Conservation (phyloP, 1,140 invertebrate genomes). For the Onthophagus taurus region DNA sequence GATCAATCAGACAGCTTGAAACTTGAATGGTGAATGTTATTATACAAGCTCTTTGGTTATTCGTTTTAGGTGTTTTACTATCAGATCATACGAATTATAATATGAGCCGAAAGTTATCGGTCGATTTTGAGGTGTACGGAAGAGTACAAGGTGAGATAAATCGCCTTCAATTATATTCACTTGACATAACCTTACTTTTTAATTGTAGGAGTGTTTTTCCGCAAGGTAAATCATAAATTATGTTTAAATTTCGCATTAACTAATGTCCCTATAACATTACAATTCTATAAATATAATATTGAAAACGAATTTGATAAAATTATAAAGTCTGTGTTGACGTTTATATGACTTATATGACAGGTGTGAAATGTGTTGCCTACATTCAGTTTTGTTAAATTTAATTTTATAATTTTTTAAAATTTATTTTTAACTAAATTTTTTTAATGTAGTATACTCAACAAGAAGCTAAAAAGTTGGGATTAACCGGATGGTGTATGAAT, state of each 20-base stretch:
- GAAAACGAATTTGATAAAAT: neutral
- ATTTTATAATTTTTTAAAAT: slow-evolving; percentile 13
- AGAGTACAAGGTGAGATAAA: slow-evolving; percentile 52
- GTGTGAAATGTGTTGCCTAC: slow-evolving; percentile 9
- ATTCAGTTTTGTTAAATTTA: too few species aligned
- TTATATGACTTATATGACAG: neutral
- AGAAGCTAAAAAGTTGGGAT: slow-evolving; percentile 51
- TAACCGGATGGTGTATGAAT: slow-evolving; percentile 72
- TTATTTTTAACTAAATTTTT: neutral
- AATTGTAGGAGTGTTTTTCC: slow-evolving; percentile 49
- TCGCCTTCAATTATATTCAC: slow-evolving; percentile 12
- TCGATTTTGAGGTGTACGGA: slow-evolving; percentile 55
- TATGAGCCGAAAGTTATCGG: too few species aligned
- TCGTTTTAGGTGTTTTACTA: too few species aligned
- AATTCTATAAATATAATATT: too few species aligned
- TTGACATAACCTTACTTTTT: neutral
- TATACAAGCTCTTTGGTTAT: too few species aligned
- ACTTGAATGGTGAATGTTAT: slow-evolving; percentile 7
- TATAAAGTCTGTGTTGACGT: neutral
- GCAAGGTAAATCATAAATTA: slow-evolving; percentile 42
- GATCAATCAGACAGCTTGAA: neutral
- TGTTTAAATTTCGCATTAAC: too few species aligned
- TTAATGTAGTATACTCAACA: slow-evolving; percentile 55
- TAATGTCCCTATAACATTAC: too few species aligned
- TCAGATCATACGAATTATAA: too few species aligned